Conservation (phyloP, 2,797 vertebrate genomes). For the Helicolenus hilgendorfi region DNA sequence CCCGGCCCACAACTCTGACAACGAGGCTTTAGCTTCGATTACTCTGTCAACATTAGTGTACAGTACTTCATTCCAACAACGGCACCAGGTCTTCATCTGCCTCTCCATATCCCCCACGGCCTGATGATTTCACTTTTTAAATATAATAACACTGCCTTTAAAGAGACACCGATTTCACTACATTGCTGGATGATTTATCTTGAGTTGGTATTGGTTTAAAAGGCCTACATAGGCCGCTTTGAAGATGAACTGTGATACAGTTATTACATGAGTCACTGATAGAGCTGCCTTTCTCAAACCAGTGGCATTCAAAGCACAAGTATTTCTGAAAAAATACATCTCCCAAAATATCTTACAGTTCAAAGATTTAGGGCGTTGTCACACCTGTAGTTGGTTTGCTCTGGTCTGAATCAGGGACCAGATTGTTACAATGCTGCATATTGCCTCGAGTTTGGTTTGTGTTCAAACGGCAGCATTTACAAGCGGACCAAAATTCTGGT, state of each 20-base stretch:
- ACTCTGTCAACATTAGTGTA: slow-evolving; percentile 45
- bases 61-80: slow-evolving; percentile 29
- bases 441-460: no score
- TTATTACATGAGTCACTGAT: neutral
- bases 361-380: neutral
- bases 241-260: neutral
- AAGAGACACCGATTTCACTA: neutral
- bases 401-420: no score
- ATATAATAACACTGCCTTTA: neutral
- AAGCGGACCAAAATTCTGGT: no score
- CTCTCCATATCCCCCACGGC: neutral
- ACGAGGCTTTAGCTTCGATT: slow-evolving; percentile 53
- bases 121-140: neutral
- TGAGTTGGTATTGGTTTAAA: neutral
- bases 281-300: neutral
- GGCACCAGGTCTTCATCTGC: slow-evolving; percentile 22
- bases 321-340: neutral
- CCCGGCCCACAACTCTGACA: slow-evolving; percentile 38
- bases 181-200: neutral
- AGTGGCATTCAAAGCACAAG: neutral
- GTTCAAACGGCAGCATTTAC: no score
- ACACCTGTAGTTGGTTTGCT: no score
- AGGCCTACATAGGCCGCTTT: neutral
- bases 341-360: neutral
- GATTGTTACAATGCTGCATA: no score